Evolutionary conservation across 2,113 vertebrate species (phyloP).

Genomic region (Ammospiza nelsoni): DNA sequence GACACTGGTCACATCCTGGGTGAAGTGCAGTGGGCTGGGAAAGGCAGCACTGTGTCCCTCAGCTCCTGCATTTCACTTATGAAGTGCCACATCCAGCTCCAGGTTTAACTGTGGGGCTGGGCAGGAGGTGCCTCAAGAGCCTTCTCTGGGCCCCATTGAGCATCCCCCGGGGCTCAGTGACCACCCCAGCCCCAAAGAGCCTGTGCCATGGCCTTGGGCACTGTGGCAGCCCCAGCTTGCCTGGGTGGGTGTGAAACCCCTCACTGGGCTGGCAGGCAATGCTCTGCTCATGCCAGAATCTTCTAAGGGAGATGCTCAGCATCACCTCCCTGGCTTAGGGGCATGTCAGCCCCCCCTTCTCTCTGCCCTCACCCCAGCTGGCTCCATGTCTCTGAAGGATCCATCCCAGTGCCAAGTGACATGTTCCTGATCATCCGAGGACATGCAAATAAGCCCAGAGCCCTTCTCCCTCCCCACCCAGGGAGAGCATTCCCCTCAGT

Average conservation of each 20-base stretch:
- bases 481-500: neutral
- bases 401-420: conserved; percentile 9
- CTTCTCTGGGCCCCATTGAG: neutral
- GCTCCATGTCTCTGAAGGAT: neutral
- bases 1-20: neutral
- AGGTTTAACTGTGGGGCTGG: neutral
- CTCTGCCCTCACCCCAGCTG: neutral
- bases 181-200: neutral
- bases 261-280: fast-evolving
- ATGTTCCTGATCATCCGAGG: neutral
- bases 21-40: neutral
- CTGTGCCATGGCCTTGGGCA: neutral
- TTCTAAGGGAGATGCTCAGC: neutral
- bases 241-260: neutral
- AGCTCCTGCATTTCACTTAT: neutral
- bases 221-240: neutral
- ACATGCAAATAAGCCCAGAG: neutral
- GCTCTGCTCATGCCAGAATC: neutral
- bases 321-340: neutral
- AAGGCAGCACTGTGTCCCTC: neutral
- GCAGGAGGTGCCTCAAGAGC: neutral
- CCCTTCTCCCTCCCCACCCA: neutral
- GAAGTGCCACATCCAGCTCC: neutral
- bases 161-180: neutral
- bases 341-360: neutral